These are phyloP conservation scores for Drosophila phalerata DNA, from an alignment of 2,888 invertebrate genomes.

Conservation along the genomic window DNA sequence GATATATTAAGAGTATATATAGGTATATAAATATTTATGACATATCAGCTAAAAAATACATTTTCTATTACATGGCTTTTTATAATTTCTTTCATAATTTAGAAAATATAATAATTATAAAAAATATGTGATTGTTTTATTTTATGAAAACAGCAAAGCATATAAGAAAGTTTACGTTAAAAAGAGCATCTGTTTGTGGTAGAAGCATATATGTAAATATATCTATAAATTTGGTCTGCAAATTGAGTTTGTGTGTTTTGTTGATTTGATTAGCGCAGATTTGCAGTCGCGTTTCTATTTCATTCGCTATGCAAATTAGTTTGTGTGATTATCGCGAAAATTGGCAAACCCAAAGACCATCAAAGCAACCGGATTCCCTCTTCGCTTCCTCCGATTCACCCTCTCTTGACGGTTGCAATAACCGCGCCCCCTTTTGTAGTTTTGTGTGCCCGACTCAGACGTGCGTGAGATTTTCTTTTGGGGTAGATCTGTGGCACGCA, in stretches of 20 bases:
- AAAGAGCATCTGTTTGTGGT: background rate
- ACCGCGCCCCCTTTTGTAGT: slow-evolving; percentile 45
- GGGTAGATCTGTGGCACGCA: slow-evolving; percentile 52
- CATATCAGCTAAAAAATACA: too few species aligned
- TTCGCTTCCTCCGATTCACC: background rate
- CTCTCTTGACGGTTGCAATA: slow-evolving; percentile 9
- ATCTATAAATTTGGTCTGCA: slow-evolving; percentile 23
- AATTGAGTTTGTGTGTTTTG: slow-evolving; percentile 54
- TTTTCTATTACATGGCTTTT: too few species aligned
- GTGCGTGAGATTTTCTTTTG: slow-evolving; percentile 56
- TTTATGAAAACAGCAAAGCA: too few species aligned
- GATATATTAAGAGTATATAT: too few species aligned
- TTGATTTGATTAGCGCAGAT: slow-evolving; percentile 65
- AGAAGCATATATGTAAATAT: slow-evolving; percentile 9
- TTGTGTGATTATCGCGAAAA: slow-evolving; percentile 69
- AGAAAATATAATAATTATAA: too few species aligned
- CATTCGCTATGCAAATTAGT: slow-evolving; percentile 71
- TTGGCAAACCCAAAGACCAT: slow-evolving; percentile 46
- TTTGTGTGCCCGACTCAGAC: slow-evolving; percentile 45
- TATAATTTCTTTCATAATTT: too few species aligned
- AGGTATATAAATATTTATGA: too few species aligned
- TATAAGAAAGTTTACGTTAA: background rate
- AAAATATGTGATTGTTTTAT: too few species aligned
- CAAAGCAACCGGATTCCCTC: background rate
- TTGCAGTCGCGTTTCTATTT: slow-evolving; percentile 37